Percentiles rank a stretch among this genome's conserved stretches.
phyloP scores from a whole-genome alignment of 92 coral and sea anemone genomes.

The Ricordea florida region DNA sequence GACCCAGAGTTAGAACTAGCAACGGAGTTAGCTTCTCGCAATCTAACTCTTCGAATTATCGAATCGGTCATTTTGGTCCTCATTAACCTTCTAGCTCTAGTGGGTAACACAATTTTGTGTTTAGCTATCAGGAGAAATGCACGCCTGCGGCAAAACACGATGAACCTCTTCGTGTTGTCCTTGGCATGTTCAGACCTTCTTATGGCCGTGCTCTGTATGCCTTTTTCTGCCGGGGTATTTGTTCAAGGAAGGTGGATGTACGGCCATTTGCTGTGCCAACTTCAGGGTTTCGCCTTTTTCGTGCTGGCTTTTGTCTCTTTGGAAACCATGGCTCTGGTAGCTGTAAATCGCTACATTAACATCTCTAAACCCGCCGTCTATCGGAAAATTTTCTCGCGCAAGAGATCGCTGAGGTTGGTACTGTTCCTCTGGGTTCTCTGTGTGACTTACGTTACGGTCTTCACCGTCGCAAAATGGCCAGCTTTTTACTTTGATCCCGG shows the following conservation, averaged over 20 bases:
- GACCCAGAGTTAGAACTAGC: neutral
- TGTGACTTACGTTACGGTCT: slow-evolving; percentile 27
- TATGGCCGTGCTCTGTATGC: slow-evolving; percentile 74
- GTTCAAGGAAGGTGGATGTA: slow-evolving; percentile 61
- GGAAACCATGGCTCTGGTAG: slow-evolving; percentile 69
- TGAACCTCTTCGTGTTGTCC: slow-evolving; percentile 61
- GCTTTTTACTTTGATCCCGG: slow-evolving; percentile 63
- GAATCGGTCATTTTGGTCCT: slow-evolving; percentile 43
- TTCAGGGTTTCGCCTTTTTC: slow-evolving; percentile 62
- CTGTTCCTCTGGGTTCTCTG: slow-evolving; percentile 50
- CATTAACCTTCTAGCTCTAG: slow-evolving; percentile 49
- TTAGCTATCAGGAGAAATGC: slow-evolving; percentile 47
- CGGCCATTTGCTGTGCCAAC: slow-evolving; percentile 48
- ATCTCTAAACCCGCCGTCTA: slow-evolving; percentile 60
- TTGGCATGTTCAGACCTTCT: slow-evolving; percentile 62
- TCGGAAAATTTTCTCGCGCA: slow-evolving; percentile 41
- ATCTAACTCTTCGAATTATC: neutral
- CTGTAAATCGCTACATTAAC: slow-evolving; percentile 70
- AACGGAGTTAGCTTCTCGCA: slow-evolving; percentile 10
- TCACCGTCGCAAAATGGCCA: slow-evolving; percentile 30
- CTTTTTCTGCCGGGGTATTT: slow-evolving; percentile 57
- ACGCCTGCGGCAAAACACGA: slow-evolving; percentile 58
- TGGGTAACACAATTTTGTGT: slow-evolving; percentile 59
- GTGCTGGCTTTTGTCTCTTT: slow-evolving; percentile 65
- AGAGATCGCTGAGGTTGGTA: slow-evolving; percentile 38